Evolutionary conservation across 2,797 vertebrate genomes (phyloP).

Genomic region (Gymnodraco acuticeps): DNA sequence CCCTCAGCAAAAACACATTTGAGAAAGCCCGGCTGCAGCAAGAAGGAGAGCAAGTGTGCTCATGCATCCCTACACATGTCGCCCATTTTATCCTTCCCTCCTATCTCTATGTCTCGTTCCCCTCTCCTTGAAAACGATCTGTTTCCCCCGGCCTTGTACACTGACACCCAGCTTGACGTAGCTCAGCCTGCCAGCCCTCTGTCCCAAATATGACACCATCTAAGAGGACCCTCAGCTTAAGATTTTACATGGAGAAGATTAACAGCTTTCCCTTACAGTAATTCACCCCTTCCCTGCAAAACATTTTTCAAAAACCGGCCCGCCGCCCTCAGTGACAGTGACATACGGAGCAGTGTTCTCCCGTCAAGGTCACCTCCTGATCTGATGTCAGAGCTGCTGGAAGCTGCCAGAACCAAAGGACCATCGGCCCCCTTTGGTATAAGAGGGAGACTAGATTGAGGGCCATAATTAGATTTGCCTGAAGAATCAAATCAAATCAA

Average conservation of each 20-base stretch:
- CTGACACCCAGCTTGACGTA: constrained; percentile 6
- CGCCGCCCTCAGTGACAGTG: constrained; percentile 56
- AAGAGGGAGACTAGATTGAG: constrained; percentile 56
- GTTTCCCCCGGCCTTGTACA: constrained; percentile 30
- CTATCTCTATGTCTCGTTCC: neutral
- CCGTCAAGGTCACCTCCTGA: constrained; percentile 80
- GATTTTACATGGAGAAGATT: constrained; percentile 34
- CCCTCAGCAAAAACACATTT: constrained; percentile 37
- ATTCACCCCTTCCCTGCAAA: constrained; percentile 1
- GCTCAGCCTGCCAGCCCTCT: constrained; percentile 14
- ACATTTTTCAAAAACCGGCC: constrained; percentile 17
- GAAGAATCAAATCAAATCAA: neutral
- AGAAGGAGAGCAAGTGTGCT: constrained; percentile 57
- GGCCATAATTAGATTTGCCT: constrained; percentile 69
- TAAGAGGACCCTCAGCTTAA: constrained; percentile 38
- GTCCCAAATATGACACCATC: constrained; percentile 36
- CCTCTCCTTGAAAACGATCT: constrained; percentile 52
- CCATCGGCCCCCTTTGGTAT: constrained; percentile 59
- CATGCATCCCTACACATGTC: constrained; percentile 66
- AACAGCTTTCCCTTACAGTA: constrained; percentile 19
- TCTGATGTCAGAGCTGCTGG: constrained; percentile 66
- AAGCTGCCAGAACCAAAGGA: constrained; percentile 46
- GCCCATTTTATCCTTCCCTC: constrained; percentile 39
- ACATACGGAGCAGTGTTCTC: constrained; percentile 52
- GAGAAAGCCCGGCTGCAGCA: constrained; percentile 32